Evolutionary conservation across 2,797 vertebrate genomes (phyloP).

Genomic region (Chiroxiphia lanceolata): DNA sequence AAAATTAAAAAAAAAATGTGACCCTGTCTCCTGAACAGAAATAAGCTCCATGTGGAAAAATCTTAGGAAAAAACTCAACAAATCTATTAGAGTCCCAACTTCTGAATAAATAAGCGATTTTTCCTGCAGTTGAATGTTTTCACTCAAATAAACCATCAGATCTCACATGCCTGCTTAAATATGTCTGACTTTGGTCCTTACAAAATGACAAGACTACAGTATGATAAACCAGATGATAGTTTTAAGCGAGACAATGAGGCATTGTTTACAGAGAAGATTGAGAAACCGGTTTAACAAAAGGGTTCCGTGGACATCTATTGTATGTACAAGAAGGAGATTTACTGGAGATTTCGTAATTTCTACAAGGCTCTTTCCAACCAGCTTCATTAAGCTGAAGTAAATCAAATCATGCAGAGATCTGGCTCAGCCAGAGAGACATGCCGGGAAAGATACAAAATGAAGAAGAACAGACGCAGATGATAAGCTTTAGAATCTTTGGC

Average conservation of each 20-base stretch:
- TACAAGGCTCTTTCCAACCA: conserved; percentile 72
- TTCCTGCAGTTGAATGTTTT: conserved; percentile 54
- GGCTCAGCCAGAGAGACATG: conserved; percentile 69
- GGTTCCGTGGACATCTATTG: conserved; percentile 67
- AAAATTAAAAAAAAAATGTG: neutral
- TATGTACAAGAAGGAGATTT: conserved; percentile 73
- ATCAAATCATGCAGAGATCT: conserved; percentile 78
- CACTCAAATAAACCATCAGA: conserved; percentile 60
- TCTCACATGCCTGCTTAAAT: conserved; percentile 65
- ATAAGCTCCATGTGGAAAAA: conserved; percentile 57
- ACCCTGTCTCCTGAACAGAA: conserved; percentile 31
- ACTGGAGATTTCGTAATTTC: conserved; percentile 77
- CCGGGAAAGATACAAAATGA: conserved; percentile 66
- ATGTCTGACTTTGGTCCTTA: conserved; percentile 59
- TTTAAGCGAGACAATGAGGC: conserved; percentile 69
- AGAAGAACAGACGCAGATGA: conserved; percentile 73
- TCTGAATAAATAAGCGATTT: conserved; percentile 67
- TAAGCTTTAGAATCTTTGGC: conserved; percentile 75
- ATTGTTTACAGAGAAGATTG: conserved; percentile 77
- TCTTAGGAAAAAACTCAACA: neutral
- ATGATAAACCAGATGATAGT: conserved; percentile 67
- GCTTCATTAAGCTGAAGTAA: conserved; percentile 79
- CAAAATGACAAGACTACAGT: conserved; percentile 64
- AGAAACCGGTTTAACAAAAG: conserved; percentile 73
- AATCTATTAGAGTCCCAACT: conserved; percentile 9